These are phyloP conservation scores for Archocentrus centrarchus DNA, from an alignment of 2,113 vertebrate species.

Conservation along the genomic window DNA sequence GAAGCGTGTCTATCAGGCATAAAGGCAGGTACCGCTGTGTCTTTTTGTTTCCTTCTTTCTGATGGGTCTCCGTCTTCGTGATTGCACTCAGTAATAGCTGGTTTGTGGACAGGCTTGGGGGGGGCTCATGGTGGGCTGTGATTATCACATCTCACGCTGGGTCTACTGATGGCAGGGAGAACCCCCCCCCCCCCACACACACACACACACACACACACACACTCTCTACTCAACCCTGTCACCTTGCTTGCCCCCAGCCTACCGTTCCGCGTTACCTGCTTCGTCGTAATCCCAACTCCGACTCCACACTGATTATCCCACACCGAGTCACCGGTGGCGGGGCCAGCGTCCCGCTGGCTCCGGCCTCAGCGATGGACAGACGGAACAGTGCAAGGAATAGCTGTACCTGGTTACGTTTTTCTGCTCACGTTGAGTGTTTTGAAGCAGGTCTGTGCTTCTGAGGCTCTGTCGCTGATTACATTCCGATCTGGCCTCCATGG, in stretches of 20 bases:
- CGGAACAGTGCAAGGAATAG: conserved; percentile 44
- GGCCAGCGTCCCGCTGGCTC: conserved; percentile 36
- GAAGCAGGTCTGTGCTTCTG: conserved; percentile 47
- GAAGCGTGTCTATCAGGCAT: conserved; percentile 12
- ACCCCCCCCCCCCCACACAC: not conserved
- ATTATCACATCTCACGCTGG: conserved; percentile 62
- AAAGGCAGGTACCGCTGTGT: conserved; percentile 29
- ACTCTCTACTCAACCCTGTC: conserved; percentile 3
- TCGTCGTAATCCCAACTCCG: conserved; percentile 10
- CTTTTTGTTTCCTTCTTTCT: conserved; percentile 46
- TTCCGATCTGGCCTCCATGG: not conserved
- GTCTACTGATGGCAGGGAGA: conserved; percentile 59
- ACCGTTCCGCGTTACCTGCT: not conserved
- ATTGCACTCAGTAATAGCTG: conserved; percentile 70
- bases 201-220: not conserved
- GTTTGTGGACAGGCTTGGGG: conserved; percentile 40
- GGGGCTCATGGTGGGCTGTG: conserved; percentile 42
- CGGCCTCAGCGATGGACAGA: not conserved
- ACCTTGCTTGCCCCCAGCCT: conserved; percentile 47
- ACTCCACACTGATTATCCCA: conserved; percentile 62
- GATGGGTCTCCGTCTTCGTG: conserved; percentile 54
- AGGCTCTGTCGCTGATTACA: conserved; percentile 61
- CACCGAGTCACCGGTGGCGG: conserved; percentile 27
- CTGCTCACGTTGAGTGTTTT: conserved; percentile 32
- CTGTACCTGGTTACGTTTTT: conserved; percentile 56